A percentile compares a stretch with the other conserved stretches of the same genome.
Evolutionary conservation across 2,797 vertebrate species (phyloP).

Genomic region (Coregonus suidteri): DNA sequence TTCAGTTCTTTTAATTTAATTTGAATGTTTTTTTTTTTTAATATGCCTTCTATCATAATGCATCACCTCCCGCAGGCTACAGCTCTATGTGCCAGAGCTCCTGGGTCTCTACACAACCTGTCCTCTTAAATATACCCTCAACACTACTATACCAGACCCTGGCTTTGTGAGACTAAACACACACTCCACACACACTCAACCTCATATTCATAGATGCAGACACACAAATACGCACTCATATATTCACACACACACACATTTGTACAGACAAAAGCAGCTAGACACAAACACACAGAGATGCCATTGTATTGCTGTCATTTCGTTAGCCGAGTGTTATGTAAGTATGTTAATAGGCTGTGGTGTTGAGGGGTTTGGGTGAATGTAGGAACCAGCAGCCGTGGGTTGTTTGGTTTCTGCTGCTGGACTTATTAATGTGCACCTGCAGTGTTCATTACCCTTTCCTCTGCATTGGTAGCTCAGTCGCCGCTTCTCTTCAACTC

Average conservation of each 20-base stretch:
- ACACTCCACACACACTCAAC: conserved; percentile 15
- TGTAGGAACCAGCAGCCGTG: background rate
- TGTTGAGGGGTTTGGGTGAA: conserved; percentile 23
- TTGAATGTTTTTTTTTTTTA: conserved; percentile 18
- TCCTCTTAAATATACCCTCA: conserved; percentile 30
- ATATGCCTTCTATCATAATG: conserved; percentile 50
- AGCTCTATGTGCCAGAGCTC: conserved; percentile 49
- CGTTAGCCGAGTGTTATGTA: conserved; percentile 53
- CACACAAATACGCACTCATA: conserved; percentile 6
- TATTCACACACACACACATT: conserved; percentile 21
- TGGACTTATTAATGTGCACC: conserved; percentile 23
- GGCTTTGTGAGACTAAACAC: conserved; percentile 1
- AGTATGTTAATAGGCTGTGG: conserved; percentile 35
- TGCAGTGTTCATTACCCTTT: conserved; percentile 20
- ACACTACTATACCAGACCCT: conserved; percentile 28
- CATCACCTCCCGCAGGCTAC: conserved; percentile 45
- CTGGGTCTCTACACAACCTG: conserved; percentile 58
- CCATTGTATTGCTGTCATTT: conserved; percentile 44
- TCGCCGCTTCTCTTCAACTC: conserved; percentile 9
- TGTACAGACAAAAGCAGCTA: conserved; percentile 22
- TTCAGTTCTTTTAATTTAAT: conserved; percentile 23
- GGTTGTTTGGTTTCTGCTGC: conserved; percentile 33
- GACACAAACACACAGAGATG: conserved; percentile 30
- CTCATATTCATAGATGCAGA: conserved; percentile 21
- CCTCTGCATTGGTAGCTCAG: conserved; percentile 7